Evolutionary conservation across 2,113 vertebrate genomes (phyloP).

Genomic region (Ibidorhyncha struthersii): DNA sequence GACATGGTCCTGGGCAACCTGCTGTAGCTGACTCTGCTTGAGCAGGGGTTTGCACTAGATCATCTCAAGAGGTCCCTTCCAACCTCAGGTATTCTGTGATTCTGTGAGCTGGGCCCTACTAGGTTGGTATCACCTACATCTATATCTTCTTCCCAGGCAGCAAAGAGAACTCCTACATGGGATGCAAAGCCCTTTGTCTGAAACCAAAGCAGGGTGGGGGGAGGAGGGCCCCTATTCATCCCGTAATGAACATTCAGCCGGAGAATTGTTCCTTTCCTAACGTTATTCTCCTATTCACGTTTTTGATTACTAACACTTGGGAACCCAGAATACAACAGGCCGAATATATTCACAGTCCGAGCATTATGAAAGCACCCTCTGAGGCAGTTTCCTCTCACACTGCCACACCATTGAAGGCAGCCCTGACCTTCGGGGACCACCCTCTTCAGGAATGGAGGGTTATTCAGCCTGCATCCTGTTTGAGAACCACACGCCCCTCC

Average conservation of each 20-base stretch:
- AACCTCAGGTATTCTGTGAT: neutral
- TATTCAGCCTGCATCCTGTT: conserved; percentile 66
- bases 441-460: conserved; percentile 54
- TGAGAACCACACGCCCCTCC: conserved; percentile 5
- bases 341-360: conserved; percentile 17
- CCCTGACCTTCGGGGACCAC: conserved; percentile 63
- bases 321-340: neutral
- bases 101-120: neutral
- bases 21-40: neutral
- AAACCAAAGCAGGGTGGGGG: neutral
- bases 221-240: neutral
- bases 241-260: neutral
- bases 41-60: neutral
- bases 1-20: neutral
- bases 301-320: conserved; percentile 14
- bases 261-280: conserved; percentile 19
- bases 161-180: neutral
- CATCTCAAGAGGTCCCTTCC: neutral
- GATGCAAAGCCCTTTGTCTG: neutral
- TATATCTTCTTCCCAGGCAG: neutral
- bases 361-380: conserved; percentile 39
- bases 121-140: neutral
- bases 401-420: conserved; percentile 50
- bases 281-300: conserved; percentile 10
- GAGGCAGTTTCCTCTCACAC: conserved; percentile 55